These are phyloP conservation scores for Actinemys pallida DNA, from an alignment of 2,113 vertebrate genomes.

Conservation along the genomic window DNA sequence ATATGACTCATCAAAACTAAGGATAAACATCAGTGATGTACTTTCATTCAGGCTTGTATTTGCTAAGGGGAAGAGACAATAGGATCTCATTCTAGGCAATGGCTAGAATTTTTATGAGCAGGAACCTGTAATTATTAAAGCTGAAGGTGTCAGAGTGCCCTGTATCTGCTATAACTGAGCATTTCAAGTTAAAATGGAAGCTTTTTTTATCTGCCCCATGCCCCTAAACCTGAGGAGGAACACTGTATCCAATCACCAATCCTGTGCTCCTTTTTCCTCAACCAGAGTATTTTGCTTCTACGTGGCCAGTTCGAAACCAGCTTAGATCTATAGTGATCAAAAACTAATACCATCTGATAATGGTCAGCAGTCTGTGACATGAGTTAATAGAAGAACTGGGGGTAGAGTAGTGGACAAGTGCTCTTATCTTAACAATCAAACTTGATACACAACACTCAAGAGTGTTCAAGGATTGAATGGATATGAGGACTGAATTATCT, in stretches of 20 bases:
- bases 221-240: background rate
- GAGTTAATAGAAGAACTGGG: constrained; percentile 22
- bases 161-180: background rate
- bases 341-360: background rate
- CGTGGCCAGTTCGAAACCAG: background rate
- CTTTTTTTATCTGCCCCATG: background rate
- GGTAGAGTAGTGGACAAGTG: background rate
- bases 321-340: constrained; percentile 2
- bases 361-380: background rate
- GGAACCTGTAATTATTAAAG: background rate
- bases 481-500: background rate
- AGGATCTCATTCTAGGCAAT: background rate
- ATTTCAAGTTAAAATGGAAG: background rate
- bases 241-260: background rate
- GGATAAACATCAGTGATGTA: background rate
- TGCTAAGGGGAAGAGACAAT: background rate
- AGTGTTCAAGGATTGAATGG: background rate
- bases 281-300: background rate
- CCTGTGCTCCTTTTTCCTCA: background rate
- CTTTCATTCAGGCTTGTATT: background rate
- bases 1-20: constrained; percentile 12
- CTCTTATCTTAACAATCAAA: background rate
- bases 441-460: background rate
- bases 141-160: background rate
- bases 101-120: background rate